Base-by-base conservation (phyloP, 2,113 vertebrate species). In the Toxotes jaculatrix region DNA sequence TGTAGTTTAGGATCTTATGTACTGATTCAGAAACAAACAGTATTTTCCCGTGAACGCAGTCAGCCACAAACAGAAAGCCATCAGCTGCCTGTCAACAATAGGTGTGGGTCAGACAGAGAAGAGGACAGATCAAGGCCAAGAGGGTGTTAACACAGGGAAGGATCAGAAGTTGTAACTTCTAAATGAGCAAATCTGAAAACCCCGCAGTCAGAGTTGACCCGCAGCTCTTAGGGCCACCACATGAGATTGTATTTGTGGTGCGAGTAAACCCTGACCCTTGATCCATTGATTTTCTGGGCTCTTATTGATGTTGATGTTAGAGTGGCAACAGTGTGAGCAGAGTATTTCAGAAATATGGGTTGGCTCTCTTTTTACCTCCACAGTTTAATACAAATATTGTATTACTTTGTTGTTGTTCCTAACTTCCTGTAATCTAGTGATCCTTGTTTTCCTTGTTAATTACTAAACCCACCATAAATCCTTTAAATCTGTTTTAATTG, bases 1-100 rank as follows among this genome's bases (percentile, higher is more conserved):
- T 99, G 89, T 99, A 99, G 95, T 99, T 99, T 86, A 99, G 98
- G 83, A 99, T 99, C 95, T 99, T 99, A 95, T 97, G 98, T 79
- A 99, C 98, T 0, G 55, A 77, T 31, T 75, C 47, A 42, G 53
- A 67, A 27, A 77, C 51, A 67, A 66, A 57, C 31, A 59, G 7
- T 43, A 57, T 66, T 66, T 67, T 77, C 71, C 98, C 98, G 80
- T 98, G 97, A 93, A 99, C 98, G 82, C 98, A 99, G 66, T 98
- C 98, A 36, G 99, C 98, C 87, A 99, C 98, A 86, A 99, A 99
- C 81, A 99, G 97, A 94, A 99, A 99, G 73, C 98, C 98, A 83
- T 99, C 98, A 79, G 98, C 97, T 89, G 97, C 98, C 98, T 99
- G 94, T 17, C 23, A 34, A 32, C 45, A 73, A 23, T 2, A 60